phyloP scores from a whole-genome alignment of 2,797 vertebrate species.

The Myotis myotis region DNA sequence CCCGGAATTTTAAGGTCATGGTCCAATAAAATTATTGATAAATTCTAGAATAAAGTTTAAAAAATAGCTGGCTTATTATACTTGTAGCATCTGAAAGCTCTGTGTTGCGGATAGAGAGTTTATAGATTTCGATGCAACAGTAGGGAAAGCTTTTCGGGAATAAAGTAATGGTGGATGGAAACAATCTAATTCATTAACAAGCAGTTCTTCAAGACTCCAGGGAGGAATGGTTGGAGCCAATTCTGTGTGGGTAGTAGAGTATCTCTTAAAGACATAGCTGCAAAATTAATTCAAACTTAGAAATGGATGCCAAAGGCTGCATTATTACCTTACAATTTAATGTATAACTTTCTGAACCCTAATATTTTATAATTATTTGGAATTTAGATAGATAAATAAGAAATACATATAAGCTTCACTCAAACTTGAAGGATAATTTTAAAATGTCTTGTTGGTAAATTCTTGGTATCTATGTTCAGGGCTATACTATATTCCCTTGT shows the following conservation, averaged over 20 bases:
- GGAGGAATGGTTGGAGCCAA: background rate
- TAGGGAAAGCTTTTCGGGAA: background rate
- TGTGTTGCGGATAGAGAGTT: background rate
- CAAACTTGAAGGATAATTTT: background rate
- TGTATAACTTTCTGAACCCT: background rate
- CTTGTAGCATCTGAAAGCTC: background rate
- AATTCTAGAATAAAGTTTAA: slow-evolving; percentile 50
- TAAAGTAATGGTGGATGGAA: background rate
- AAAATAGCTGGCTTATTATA: slow-evolving; percentile 54
- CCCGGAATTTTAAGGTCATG: slow-evolving; percentile 38
- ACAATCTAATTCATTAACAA: background rate
- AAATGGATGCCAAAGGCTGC: background rate
- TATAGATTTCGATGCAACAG: background rate
- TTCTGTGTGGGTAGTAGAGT: background rate
- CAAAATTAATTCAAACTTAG: background rate
- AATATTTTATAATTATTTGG: background rate
- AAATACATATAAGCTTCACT: background rate
- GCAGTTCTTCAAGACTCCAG: background rate
- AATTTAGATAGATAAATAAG: background rate
- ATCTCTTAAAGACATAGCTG: background rate
- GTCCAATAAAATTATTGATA: slow-evolving; percentile 41
- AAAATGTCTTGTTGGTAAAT: background rate
- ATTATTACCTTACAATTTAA: background rate
- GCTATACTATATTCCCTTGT: background rate
- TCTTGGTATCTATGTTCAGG: background rate